Evolutionary conservation across 1,140 invertebrate genomes (phyloP), one percentile per base, ranked within the genome.

Genomic region (Drosophila triauraria): DNA sequence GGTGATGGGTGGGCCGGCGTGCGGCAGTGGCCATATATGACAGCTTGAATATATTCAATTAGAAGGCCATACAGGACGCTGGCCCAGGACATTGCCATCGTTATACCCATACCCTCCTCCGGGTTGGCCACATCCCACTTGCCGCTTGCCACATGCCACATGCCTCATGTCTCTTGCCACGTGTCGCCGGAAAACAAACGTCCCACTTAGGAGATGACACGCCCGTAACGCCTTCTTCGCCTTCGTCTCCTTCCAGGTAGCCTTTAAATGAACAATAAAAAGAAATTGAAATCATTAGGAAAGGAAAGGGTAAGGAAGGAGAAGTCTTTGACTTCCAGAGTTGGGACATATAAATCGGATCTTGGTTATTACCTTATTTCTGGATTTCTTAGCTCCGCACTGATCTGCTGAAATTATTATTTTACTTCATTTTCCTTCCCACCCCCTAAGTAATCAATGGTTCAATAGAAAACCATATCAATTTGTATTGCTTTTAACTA

Each of bases 221-320:
- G 62, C 62, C 62, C 38, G 38, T 6, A 3, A 23, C 54, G 56
- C 54, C 50, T 20, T 4, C 23, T 46, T 35, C 9, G 32, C 32
- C 32, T 35, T 10, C 32, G 9, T 32, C 32, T 32, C 32, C 0
- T 30, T 20, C n/a, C 56, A 84, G 81, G 82, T 77, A 69, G 61
- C 72, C 64, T 27, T 70, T 85, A 81, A 85, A 78, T 85, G 69
- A 78, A 85, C 75, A 85, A 78, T 71, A 58, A 75, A 78, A 78
- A 27, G 25, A 30, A 38, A 38, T 43, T 40, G 32, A 32, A 32
- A 15, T 54, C 20, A 23, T 15, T 2, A 53, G n/a, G 10, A 25
- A 17, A 3, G 13, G 2, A 13, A 35, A 3, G 40, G 32, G 53
- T 54, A 20, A 20, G 20, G 35, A 40, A 25, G 8, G 20, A 23